phyloP scores from a whole-genome alignment of 2,113 vertebrate species.

The Noctilio leporinus region DNA sequence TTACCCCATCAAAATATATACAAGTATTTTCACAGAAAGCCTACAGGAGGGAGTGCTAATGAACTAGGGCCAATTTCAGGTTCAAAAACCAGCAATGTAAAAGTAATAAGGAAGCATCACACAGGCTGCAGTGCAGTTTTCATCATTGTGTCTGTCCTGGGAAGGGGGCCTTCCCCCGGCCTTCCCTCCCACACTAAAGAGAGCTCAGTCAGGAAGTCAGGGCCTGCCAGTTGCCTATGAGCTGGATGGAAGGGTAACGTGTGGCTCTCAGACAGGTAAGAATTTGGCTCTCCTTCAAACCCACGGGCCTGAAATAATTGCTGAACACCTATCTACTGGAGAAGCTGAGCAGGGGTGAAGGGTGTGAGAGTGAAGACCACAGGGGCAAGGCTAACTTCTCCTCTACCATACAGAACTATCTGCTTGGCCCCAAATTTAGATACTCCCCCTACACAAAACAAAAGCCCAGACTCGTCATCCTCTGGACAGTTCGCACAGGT shows the following conservation, averaged over 20 bases:
- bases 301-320: not conserved
- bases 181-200: not conserved
- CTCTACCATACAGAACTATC: not conserved
- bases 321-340: not conserved
- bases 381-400: not conserved
- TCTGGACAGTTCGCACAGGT: not conserved
- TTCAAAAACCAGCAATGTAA: not conserved
- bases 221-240: not conserved
- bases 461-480: not conserved
- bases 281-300: not conserved
- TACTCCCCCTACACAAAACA: not conserved
- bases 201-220: not conserved
- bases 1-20: not conserved
- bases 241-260: not conserved
- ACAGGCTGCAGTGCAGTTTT: not conserved
- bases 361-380: not conserved
- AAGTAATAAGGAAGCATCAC: not conserved
- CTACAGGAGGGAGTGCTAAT: not conserved
- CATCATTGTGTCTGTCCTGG: not conserved
- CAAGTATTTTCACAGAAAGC: not conserved
- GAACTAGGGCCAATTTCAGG: not conserved
- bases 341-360: not conserved
- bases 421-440: not conserved
- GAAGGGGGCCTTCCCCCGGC: not conserved
- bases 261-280: not conserved